A percentile compares a stretch with the other conserved stretches of the same genome.
phyloP scores from a whole-genome alignment of 1,140 invertebrate species.

The Anastrepha obliqua region DNA sequence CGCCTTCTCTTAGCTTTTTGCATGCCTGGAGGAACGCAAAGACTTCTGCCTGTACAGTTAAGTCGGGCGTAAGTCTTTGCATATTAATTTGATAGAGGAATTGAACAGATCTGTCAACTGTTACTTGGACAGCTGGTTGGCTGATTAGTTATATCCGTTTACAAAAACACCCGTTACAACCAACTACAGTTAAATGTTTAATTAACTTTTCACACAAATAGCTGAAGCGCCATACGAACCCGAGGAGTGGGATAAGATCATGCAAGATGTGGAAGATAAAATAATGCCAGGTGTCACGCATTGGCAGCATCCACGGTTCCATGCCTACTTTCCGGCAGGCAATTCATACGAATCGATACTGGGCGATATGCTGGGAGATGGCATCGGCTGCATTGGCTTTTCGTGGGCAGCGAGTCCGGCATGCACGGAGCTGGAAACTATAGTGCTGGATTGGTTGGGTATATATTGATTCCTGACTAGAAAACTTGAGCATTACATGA shows the following conservation, averaged over 20 bases:
- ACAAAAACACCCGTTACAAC: no score
- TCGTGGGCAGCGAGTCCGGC: slow-evolving; percentile 99
- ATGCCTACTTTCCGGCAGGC: slow-evolving; percentile 98
- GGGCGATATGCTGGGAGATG: slow-evolving; percentile 97
- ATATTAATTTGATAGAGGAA: no score
- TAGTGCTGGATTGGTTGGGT: slow-evolving; percentile 98
- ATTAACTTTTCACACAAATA: slow-evolving; percentile 42
- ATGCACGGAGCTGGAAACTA: slow-evolving; percentile 97
- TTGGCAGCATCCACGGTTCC: slow-evolving; percentile 99
- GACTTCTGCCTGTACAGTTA: no score
- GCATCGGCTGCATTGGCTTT: slow-evolving; percentile 97
- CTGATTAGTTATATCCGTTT: no score
- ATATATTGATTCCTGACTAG: slow-evolving; percentile 71
- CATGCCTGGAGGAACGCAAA: no score
- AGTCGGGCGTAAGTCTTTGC: no score
- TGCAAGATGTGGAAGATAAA: slow-evolving; percentile 94
- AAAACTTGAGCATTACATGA: no score
- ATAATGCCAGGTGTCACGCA: slow-evolving; percentile 99
- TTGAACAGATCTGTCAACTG: no score
- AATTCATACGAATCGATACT: slow-evolving; percentile 98
- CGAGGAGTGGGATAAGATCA: slow-evolving; percentile 94
- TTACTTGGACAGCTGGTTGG: no score
- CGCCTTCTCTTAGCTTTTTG: no score
- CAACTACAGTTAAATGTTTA: background rate
- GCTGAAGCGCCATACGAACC: slow-evolving; percentile 88